Evolutionary conservation across 92 coral and sea anemone species (phyloP).

Genomic region (Pocillopora meandrina): DNA sequence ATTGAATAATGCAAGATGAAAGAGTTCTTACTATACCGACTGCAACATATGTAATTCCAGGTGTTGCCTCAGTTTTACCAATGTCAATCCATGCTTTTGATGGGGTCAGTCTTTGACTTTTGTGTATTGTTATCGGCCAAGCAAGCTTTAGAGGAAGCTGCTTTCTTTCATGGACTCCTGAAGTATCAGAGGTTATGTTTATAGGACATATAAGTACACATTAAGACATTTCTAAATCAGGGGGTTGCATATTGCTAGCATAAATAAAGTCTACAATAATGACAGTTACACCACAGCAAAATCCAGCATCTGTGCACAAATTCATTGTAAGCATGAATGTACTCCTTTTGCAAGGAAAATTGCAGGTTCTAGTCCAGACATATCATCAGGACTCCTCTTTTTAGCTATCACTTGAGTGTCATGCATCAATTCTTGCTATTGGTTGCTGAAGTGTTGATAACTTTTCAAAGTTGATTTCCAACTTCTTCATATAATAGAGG

Average conservation of each 20-base stretch:
- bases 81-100: neutral
- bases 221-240: neutral
- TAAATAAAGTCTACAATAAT: constrained; percentile 16
- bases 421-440: neutral
- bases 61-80: neutral
- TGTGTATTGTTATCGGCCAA: neutral
- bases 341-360: constrained; percentile 31
- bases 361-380: constrained; percentile 34
- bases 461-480: neutral
- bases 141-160: constrained; percentile 20
- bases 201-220: constrained; percentile 25
- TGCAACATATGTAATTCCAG: neutral
- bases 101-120: neutral
- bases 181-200: neutral
- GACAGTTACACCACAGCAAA: neutral
- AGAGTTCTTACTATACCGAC: neutral
- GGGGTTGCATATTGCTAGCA: constrained; percentile 16
- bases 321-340: no score
- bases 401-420: constrained; percentile 10
- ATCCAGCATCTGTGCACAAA: no score
- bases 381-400: constrained; percentile 23
- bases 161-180: neutral
- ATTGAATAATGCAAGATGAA: neutral
- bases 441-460: constrained; percentile 24
- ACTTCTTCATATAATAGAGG: constrained; percentile 41